phyloP scores from a whole-genome alignment of 2,797 vertebrate genomes.

The Garrulus glandarius region DNA sequence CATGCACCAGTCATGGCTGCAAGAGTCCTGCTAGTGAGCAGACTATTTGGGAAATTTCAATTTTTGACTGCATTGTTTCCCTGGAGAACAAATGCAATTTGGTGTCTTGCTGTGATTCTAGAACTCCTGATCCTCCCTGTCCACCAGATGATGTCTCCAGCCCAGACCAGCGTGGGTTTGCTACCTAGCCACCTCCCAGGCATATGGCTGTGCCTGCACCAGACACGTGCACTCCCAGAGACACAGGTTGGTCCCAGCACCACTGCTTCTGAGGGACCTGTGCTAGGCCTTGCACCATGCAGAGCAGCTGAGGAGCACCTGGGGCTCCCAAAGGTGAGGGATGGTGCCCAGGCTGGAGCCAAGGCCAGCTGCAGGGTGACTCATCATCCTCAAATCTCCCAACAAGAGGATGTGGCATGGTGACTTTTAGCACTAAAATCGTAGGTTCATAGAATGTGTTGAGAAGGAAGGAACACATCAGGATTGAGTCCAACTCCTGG shows the following conservation, averaged over 20 bases:
- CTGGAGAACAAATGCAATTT: neutral
- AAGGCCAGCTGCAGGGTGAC: rapidly evolving
- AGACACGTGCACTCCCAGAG: rapidly evolving
- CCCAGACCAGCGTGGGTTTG: neutral
- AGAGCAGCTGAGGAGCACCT: neutral
- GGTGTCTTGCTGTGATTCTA: neutral
- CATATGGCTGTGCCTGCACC: rapidly evolving
- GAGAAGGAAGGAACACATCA: neutral
- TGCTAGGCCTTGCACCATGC: rapidly evolving
- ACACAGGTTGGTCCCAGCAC: rapidly evolving
- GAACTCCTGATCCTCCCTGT: neutral
- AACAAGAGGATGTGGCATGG: neutral
- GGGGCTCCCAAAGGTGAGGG: rapidly evolving
- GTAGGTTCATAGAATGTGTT: neutral
- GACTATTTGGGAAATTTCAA: neutral
- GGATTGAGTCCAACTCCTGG: neutral
- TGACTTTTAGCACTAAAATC: neutral
- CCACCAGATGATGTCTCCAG: neutral
- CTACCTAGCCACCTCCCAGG: neutral
- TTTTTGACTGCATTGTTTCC: neutral
- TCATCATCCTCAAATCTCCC: neutral
- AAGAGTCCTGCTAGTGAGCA: neutral
- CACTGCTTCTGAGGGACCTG: neutral
- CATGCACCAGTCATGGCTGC: neutral
- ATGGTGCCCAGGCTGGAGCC: neutral